Evolutionary conservation across 2,797 vertebrate genomes (phyloP), one percentile per base, ranked within the genome.

Genomic region (Aeoliscus strigatus): DNA sequence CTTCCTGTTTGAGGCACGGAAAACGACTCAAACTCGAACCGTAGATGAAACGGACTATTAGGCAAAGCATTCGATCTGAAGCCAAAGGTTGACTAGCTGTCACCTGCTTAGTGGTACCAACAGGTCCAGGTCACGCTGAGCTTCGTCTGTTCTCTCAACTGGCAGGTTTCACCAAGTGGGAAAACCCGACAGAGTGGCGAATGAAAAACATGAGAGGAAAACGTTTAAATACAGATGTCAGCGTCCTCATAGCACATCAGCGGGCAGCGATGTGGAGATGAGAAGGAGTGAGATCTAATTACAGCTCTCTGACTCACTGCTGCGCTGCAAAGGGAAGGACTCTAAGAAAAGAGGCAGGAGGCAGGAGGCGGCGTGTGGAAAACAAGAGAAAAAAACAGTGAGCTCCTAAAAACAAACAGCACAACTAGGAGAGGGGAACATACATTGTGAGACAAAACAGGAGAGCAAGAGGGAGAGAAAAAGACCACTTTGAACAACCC

Each of bases 221-320:
- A 14, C 2, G 48, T 66, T 75, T 68, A 73, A 80, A 62, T 64
- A 76, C 67, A 78, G 64, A 43, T 32, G 43, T 52, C 67, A 29
- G 17, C 26, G 41, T 73, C 64, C 73, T 57, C 16, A 59, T 51
- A 60, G 60, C 49, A 41, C 65, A 59, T 71, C 53, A 62, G 58
- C 38, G 59, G 66, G 72, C 64, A 75, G 50, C 23, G 66, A 72
- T 51, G 64, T 24, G 39, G 39, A 55, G 70, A 76, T 60, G 64
- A 70, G 65, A 64, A 42, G 49, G 45, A 53, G 44, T 4, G 54
- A 73, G 64, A 70, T 69, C 64, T 72, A 80, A 80, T 82, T 79
- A 77, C 71, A 74, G 66, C 59, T 70, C 50, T 63, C 46, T 61
- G 58, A 71, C 57, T 73, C 59, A 50, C 61, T 65, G 23, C 59